phyloP scores from a whole-genome alignment of 2,113 vertebrate species.

The Cynocephalus volans region DNA sequence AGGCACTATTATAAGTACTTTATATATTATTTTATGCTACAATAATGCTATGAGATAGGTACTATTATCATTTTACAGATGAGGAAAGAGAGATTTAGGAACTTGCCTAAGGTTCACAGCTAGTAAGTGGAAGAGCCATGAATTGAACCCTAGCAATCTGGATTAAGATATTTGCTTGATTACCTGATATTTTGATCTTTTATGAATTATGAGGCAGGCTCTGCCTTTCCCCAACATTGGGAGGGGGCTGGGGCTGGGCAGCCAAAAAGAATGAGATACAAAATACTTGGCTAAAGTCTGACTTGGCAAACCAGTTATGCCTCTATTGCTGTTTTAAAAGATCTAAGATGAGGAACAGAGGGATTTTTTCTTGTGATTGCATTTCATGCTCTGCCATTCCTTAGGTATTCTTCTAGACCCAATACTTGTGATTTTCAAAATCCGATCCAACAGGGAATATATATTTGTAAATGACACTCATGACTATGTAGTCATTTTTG shows the following conservation, averaged over 20 bases:
- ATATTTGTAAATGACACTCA: conserved; percentile 13
- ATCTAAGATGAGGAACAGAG: neutral
- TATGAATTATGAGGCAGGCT: neutral
- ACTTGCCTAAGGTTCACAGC: neutral
- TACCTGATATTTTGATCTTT: conserved; percentile 1
- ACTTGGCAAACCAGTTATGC: neutral
- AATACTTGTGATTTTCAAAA: neutral
- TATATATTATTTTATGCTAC: neutral
- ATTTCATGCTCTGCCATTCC: neutral
- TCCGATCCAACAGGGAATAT: neutral
- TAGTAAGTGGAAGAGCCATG: neutral
- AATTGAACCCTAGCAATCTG: neutral
- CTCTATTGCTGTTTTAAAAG: neutral
- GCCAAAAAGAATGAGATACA: neutral
- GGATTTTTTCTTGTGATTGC: neutral
- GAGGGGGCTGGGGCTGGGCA: neutral
- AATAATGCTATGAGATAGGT: neutral
- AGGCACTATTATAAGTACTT: neutral
- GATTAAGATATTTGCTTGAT: neutral
- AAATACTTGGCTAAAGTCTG: neutral
- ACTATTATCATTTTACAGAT: neutral
- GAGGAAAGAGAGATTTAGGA: neutral
- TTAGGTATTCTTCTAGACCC: neutral
- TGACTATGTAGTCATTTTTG: conserved; percentile 21
- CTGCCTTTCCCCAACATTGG: neutral